Evolutionary conservation across 1,140 invertebrate species (phyloP), one percentile per base, ranked within the genome.

Genomic region (Cydia fagiglandana): DNA sequence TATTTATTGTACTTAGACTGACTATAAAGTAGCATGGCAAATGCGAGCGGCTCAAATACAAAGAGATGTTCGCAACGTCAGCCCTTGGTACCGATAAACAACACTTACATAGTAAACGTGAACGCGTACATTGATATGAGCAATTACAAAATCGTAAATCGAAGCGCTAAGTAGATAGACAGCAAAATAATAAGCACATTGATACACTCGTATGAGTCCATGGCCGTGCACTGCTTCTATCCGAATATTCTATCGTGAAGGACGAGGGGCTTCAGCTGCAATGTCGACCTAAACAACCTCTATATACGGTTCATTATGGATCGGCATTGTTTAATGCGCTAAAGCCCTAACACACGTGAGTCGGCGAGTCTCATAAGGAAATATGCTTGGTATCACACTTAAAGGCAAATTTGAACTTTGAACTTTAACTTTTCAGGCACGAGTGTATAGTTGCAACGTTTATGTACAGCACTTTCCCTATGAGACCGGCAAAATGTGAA

Each of bases 211-310:
- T 77, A 73, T 78, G 77, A 80, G 84, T 83, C 82, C 79, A 75
- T 78, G 80, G 82, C 82, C 82, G 82, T 80, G 82, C 82, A 82
- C 82, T 78, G 76, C 77, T 75, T 77, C 75, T 82, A 70, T 61
- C 64, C 76, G 79, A 75, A 80, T 64, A 70, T 20, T 75, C 77
- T 64, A 74, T 77, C 73, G 74, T 81, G 64, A 78, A 73, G 78
- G 61, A 70, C 66, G 34, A 70, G 34, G 34, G 66, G n/a, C 66
- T 61, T 70, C n/a, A 38, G 64, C 64, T 45, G 5, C 56, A 24
- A 61, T 61, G 56, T 61, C 20, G 10, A 61, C 15, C 56, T n/a
- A 17, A 61, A 56, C 15, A 7, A n/a, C n/a, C 53, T 56, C 9
- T 61, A 56, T 17, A 17, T 61, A 61, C 0, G 64, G 64, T 38